A percentile compares a stretch with the other conserved stretches of the same genome.
Evolutionary conservation across 2,113 vertebrate species (phyloP).

Genomic region (Ondatra zibethicus): DNA sequence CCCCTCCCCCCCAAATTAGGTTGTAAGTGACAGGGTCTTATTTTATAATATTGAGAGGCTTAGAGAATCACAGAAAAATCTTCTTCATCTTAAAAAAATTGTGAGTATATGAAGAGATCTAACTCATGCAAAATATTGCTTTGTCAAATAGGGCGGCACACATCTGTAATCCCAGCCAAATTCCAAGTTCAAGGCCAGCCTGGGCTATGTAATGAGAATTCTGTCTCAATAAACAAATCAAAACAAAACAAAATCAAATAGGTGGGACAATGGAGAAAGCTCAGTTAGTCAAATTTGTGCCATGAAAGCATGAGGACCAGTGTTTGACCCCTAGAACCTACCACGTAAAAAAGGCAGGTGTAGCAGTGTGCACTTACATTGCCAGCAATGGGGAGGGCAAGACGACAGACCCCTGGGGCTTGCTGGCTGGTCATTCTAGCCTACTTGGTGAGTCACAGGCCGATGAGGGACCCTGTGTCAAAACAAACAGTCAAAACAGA

Average conservation of each 20-base stretch:
- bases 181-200: background rate
- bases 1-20: background rate
- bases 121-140: background rate
- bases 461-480: background rate
- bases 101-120: background rate
- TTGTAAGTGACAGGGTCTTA: conserved; percentile 11
- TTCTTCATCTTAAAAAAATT: conserved; percentile 50
- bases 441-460: background rate
- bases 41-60: conserved; percentile 25
- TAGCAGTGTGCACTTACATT: background rate
- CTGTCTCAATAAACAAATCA: background rate
- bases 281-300: background rate
- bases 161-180: background rate
- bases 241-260: background rate
- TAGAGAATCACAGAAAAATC: conserved; percentile 19
- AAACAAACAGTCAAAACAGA: background rate
- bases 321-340: background rate
- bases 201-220: background rate
- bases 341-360: background rate
- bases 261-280: background rate
- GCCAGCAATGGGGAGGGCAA: background rate
- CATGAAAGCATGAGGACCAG: background rate
- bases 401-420: background rate
- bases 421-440: background rate
- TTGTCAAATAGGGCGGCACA: background rate